These are phyloP conservation scores for Drosophila persimilis DNA, from an alignment of 1,140 invertebrate genomes.

Conservation along the genomic window DNA sequence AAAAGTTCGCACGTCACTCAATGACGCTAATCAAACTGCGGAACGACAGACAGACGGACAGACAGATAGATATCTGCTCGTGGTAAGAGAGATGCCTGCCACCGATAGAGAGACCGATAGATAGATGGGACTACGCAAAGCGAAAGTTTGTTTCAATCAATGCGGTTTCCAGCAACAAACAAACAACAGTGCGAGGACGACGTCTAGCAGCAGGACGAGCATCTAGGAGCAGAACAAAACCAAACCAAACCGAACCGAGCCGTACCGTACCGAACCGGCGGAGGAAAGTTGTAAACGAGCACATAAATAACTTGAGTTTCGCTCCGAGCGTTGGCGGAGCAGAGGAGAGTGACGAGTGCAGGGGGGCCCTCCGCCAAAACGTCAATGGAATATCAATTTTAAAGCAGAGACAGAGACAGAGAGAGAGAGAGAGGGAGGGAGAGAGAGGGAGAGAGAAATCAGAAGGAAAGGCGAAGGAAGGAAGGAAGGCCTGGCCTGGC, in stretches of 20 bases:
- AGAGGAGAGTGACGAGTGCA: background rate
- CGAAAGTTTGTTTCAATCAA: slow-evolving; percentile 78
- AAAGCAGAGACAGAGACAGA: slow-evolving; percentile 34
- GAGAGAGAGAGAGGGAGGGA: background rate
- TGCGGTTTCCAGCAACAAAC: slow-evolving; percentile 40
- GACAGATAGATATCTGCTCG: no score
- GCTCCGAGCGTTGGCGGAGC: slow-evolving; percentile 16
- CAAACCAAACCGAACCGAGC: no score
- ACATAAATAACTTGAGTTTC: slow-evolving; percentile 71
- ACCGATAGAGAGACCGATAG: slow-evolving; percentile 9
- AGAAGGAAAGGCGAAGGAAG: background rate
- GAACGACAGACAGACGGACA: background rate
- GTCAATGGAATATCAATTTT: slow-evolving; percentile 80
- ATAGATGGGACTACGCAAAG: slow-evolving; percentile 40
- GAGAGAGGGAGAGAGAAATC: background rate
- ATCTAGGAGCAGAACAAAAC: no score
- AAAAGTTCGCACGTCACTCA: slow-evolving; percentile 72
- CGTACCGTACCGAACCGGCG: background rate
- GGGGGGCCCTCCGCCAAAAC: slow-evolving; percentile 59
- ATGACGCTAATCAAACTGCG: slow-evolving; percentile 66
- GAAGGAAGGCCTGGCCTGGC: background rate
- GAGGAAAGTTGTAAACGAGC: slow-evolving; percentile 72
- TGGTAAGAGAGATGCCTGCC: slow-evolving; percentile 13
- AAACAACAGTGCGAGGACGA: background rate
- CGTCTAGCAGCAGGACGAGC: no score